phyloP scores from a whole-genome alignment of 1,140 invertebrate genomes.

The Trichonephila inaurata region DNA sequence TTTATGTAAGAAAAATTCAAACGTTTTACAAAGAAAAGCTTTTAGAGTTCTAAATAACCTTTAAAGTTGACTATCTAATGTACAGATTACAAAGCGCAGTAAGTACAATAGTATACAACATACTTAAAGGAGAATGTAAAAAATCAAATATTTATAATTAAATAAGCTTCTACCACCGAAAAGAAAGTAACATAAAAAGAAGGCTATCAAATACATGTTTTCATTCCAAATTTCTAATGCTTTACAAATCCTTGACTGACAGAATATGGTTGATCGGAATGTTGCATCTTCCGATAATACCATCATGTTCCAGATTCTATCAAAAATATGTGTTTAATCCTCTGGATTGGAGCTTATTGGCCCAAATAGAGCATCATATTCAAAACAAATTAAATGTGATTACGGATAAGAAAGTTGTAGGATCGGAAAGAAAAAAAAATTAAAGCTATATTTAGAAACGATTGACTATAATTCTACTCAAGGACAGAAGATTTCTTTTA shows the following conservation, averaged over 20 bases:
- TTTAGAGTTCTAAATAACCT: not conserved
- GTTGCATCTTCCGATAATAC: not conserved
- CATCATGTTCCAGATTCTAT: slow-evolving; percentile 13
- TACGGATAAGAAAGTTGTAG: not conserved
- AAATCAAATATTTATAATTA: not conserved
- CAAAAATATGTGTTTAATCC: not conserved
- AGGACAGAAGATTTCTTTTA: no score
- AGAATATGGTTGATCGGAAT: not conserved
- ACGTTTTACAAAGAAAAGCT: not conserved
- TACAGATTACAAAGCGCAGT: not conserved
- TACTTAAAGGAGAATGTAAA: not conserved
- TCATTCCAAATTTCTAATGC: not conserved
- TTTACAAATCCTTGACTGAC: not conserved
- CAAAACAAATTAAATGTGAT: not conserved
- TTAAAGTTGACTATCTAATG: not conserved
- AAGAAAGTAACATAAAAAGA: not conserved
- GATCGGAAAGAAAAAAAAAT: not conserved
- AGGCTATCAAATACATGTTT: not conserved
- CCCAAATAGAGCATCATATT: not conserved
- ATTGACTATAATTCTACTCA: no score
- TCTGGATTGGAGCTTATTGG: not conserved
- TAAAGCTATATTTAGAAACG: not conserved
- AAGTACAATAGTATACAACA: not conserved
- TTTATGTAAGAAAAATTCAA: no score
- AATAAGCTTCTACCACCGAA: not conserved